A percentile compares a stretch with the other conserved stretches of the same genome.
Conservation (phyloP, 64 coral and sea anemone genomes). For the Pocillopora verrucosa region DNA sequence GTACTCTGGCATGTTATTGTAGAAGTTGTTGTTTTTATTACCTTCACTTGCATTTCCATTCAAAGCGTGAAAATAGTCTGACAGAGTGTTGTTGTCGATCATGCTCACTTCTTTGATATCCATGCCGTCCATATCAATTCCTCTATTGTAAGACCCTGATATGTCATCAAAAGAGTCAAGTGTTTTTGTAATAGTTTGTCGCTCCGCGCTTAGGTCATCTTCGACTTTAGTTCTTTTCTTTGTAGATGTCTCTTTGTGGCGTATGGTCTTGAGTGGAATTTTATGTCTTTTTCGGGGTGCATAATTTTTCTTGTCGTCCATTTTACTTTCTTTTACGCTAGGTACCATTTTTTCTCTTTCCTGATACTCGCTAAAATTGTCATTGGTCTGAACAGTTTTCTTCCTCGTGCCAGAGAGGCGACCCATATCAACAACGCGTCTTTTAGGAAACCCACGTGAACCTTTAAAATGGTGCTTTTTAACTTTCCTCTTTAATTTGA, state of each 20-base stretch:
- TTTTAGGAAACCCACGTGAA: background rate
- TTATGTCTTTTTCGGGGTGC: background rate
- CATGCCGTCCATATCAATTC: slow-evolving; percentile 53
- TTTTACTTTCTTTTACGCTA: background rate
- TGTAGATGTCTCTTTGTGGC: background rate
- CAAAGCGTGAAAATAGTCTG: slow-evolving; percentile 87
- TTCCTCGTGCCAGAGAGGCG: background rate
- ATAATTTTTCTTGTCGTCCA: background rate
- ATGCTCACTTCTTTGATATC: slow-evolving; percentile 59
- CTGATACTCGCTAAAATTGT: background rate
- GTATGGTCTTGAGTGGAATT: background rate
- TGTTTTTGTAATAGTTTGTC: slow-evolving; percentile 31
- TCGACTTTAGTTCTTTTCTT: slow-evolving; percentile 28
- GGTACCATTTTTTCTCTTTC: background rate
- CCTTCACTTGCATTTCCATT: slow-evolving; percentile 59
- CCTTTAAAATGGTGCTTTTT: background rate
- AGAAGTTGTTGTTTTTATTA: slow-evolving; percentile 5
- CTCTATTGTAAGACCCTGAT: slow-evolving; percentile 61
- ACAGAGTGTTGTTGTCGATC: slow-evolving; percentile 75
- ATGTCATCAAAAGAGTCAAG: slow-evolving; percentile 67
- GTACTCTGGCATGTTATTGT: slow-evolving; percentile 39
- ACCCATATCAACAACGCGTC: background rate
- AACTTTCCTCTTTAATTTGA: background rate
- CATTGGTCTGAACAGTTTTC: background rate
- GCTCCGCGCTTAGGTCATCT: background rate